Conservation (phyloP, 2,113 vertebrate species). For the Datnioides undecimradiatus region DNA sequence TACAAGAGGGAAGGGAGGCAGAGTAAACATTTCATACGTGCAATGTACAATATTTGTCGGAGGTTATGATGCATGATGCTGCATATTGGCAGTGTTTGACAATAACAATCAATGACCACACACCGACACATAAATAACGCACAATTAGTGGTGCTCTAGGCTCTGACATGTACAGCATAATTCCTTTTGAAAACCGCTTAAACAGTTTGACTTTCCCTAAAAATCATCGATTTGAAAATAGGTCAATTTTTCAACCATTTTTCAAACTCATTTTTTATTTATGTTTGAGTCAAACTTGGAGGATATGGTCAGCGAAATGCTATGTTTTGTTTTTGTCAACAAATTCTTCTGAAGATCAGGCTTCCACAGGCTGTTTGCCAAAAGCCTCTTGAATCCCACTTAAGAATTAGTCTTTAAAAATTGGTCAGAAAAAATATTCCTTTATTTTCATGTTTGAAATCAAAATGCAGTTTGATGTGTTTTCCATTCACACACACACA, state of each 20-base stretch:
- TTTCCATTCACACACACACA: neutral
- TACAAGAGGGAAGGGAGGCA: slow-evolving; percentile 24
- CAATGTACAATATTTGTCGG: slow-evolving; percentile 40
- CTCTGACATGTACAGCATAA: neutral
- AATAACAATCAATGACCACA: slow-evolving; percentile 15
- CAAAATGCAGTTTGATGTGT: neutral
- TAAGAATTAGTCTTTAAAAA: slow-evolving; percentile 7
- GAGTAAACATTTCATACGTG: slow-evolving; percentile 48
- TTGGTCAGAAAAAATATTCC: neutral
- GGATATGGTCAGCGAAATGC: too few relatives aligned
- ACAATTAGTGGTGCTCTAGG: neutral
- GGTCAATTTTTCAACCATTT: neutral
- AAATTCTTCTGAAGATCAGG: neutral
- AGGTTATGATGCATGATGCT: slow-evolving; percentile 38
- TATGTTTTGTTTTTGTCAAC: neutral
- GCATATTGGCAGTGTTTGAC: slow-evolving; percentile 29
- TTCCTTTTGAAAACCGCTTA: neutral
- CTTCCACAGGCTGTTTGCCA: neutral
- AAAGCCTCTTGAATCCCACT: neutral
- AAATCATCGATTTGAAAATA: neutral
- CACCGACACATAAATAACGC: neutral
- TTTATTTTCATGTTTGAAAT: neutral
- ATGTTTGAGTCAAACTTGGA: neutral
- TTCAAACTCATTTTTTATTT: too few relatives aligned
- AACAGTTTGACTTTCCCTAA: neutral